A percentile compares a stretch with the other conserved stretches of the same genome.
Conservation (phyloP, 1,140 invertebrate species). For the Coelopa frigida region DNA sequence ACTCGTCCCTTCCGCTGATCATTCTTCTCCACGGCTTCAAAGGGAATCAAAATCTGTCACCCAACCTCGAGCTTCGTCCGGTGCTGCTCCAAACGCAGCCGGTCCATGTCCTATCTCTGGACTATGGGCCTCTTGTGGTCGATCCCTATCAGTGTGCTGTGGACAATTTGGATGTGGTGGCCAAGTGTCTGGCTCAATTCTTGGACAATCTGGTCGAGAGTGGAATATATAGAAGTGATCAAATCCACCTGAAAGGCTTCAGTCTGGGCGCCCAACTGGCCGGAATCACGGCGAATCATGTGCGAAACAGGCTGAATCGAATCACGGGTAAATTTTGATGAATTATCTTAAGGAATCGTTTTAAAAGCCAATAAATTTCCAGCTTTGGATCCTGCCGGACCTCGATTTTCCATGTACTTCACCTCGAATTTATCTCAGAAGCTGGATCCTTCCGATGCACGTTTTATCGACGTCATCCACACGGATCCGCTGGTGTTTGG, state of each 20-base stretch:
- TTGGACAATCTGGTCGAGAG: slow-evolving; percentile 36
- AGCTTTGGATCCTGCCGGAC: slow-evolving; percentile 37
- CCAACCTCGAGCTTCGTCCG: slow-evolving; percentile 31
- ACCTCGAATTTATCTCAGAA: slow-evolving; percentile 16
- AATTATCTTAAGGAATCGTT: no score
- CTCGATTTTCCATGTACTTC: slow-evolving; percentile 34
- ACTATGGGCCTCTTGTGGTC: slow-evolving; percentile 47
- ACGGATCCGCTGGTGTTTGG: slow-evolving; percentile 60
- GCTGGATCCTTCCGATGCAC: slow-evolving; percentile 52
- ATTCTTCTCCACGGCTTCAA: slow-evolving; percentile 43
- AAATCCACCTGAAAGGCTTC: slow-evolving; percentile 79
- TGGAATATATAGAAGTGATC: slow-evolving; percentile 49
- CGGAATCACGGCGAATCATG: slow-evolving; percentile 61
- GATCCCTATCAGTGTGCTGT: slow-evolving; percentile 46
- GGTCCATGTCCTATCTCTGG: slow-evolving; percentile 46
- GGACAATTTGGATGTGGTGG: slow-evolving; percentile 47
- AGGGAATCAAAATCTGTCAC: slow-evolving; percentile 24
- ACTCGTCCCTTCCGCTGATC: slow-evolving; percentile 30
- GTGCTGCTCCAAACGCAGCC: slow-evolving; percentile 36
- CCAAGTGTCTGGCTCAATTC: slow-evolving; percentile 45
- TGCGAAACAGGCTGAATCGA: slow-evolving; percentile 21
- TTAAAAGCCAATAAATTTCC: background rate
- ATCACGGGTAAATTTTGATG: slow-evolving; percentile 26
- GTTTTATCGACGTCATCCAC: slow-evolving; percentile 73
- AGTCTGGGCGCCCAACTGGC: slow-evolving; percentile 82